These are phyloP conservation scores for Enteromius fasciolatus DNA, from an alignment of 2,797 vertebrate species.

Conservation along the genomic window DNA sequence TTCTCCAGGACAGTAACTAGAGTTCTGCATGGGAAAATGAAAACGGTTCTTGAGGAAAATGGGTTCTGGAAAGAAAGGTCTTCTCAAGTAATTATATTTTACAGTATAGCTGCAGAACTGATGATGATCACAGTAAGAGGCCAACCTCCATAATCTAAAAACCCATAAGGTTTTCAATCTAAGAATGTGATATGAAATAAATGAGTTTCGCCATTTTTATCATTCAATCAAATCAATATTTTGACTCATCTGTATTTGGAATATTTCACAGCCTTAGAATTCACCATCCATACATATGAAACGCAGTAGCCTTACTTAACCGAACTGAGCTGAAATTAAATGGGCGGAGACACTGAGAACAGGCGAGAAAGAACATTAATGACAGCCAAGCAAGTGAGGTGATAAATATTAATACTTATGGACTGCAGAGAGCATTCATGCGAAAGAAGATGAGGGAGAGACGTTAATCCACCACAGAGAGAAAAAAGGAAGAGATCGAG, in stretches of 20 bases:
- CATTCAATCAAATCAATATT: conserved; percentile 2
- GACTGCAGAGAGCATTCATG: conserved; percentile 47
- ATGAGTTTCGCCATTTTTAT: background rate
- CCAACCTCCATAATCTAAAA: background rate
- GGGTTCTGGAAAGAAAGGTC: background rate
- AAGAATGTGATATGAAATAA: background rate
- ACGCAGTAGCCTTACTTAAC: background rate
- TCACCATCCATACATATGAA: conserved; percentile 7
- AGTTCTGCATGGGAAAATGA: background rate
- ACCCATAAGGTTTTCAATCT: background rate
- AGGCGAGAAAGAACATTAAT: conserved; percentile 39
- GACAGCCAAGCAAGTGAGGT: conserved; percentile 38
- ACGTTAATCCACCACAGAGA: conserved; percentile 49
- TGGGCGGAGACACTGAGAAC: background rate
- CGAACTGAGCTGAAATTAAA: conserved; percentile 31
- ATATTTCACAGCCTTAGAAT: background rate
- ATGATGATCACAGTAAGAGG: background rate
- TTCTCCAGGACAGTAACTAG: background rate
- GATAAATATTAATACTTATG: conserved; percentile 59
- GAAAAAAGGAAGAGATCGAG: conserved; percentile 52
- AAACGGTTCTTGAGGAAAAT: background rate
- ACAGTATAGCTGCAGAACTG: background rate
- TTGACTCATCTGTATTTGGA: background rate
- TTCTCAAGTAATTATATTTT: background rate
- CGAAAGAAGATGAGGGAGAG: conserved; percentile 34